Evolutionary conservation across 2,797 vertebrate genomes (phyloP).

Genomic region (Schizopygopsis malacanthus): DNA sequence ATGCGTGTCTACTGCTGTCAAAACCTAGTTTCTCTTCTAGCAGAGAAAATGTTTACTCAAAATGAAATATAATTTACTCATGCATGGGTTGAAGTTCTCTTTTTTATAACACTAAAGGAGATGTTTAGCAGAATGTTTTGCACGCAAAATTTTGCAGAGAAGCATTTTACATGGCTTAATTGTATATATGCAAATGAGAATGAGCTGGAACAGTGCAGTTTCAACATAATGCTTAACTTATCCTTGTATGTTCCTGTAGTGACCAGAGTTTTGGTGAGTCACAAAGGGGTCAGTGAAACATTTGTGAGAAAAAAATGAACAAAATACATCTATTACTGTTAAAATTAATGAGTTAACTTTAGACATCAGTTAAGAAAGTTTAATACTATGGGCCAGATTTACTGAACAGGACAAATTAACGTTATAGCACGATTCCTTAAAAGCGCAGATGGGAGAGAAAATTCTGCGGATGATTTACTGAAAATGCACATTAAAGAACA

Average conservation of each 20-base stretch:
- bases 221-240: background rate
- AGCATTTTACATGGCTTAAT: background rate
- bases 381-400: background rate
- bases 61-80: background rate
- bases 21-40: background rate
- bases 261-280: background rate
- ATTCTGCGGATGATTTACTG: too few relatives aligned
- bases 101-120: background rate
- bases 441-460: too few relatives aligned
- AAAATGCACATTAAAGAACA: too few relatives aligned
- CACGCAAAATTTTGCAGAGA: background rate
- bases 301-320: background rate
- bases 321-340: background rate
- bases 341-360: background rate
- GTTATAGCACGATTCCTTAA: too few relatives aligned
- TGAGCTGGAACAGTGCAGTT: background rate
- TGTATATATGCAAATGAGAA: background rate
- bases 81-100: background rate
- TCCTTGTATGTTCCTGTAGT: background rate
- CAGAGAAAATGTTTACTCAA: background rate
- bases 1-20: slow-evolving; percentile 14
- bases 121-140: background rate
- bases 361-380: background rate
- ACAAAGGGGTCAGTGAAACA: background rate
- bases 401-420: too few relatives aligned